These are phyloP conservation scores for Telenomus remus DNA, from an alignment of 1,140 invertebrate genomes.

Conservation along the genomic window DNA sequence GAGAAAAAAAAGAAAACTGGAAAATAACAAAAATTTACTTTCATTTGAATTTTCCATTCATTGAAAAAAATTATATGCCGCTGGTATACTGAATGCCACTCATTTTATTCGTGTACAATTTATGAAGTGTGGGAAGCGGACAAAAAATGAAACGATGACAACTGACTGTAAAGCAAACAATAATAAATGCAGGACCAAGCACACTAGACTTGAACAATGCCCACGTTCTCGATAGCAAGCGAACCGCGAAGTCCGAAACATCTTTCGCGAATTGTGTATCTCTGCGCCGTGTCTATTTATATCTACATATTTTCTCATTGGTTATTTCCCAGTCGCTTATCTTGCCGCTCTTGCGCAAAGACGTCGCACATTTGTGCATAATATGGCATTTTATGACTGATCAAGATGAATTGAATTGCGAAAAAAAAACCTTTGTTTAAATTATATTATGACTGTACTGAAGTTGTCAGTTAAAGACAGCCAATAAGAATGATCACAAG, in stretches of 20 bases:
- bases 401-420: no score
- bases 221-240: conserved; percentile 47
- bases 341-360: conserved; percentile 7
- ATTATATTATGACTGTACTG: no score
- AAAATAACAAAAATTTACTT: no score
- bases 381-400: not conserved
- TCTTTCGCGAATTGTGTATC: conserved; percentile 31
- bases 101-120: not conserved
- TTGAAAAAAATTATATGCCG: no score
- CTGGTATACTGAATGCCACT: no score
- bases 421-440: no score
- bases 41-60: no score
- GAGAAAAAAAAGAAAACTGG: no score
- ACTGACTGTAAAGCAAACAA: conserved; percentile 14
- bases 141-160: conserved; percentile 15
- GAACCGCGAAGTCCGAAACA: conserved; percentile 49
- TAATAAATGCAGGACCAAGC: conserved; percentile 33
- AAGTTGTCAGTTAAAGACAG: no score
- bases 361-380: conserved; percentile 27
- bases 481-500: no score
- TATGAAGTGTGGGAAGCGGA: conserved; percentile 4
- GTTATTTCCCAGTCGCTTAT: conserved; percentile 33
- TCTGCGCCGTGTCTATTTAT: conserved; percentile 24
- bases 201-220: conserved; percentile 35
- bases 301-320: conserved; percentile 27